Base-by-base conservation (phyloP, 1,140 invertebrate genomes). In the Vanessa atalanta region DNA sequence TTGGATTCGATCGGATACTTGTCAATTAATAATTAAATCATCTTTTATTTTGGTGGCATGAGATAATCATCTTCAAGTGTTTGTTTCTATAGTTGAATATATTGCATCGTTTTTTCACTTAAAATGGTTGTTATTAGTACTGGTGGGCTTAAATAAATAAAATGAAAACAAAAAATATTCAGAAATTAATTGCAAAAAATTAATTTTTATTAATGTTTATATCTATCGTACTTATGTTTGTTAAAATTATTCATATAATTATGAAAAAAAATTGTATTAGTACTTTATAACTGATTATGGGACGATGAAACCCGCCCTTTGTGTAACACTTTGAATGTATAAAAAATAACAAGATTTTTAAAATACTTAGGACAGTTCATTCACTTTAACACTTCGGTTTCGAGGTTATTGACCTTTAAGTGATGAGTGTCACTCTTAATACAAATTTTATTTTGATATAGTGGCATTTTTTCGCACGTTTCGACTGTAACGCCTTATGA, bases 341-440 rank as follows among this genome's bases (percentile, higher is more conserved):
- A 26, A 47, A 47, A 68, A 73, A 68, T 63, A 60, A 72, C 47
- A 73, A 53, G 57, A 47, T 15, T 48, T 67, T 20, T 68, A 72
- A 61, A 72, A 73, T 23, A 63, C 63, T 68, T n/a, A 9, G 43
- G 71, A 53, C 47, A 73, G 65, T 68, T 68, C 53, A 31, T 68
- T 61, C 65, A 65, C 26, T 73, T 67, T 60, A 70, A 73, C 67
- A 65, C 63, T 70, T 31, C 71, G 61, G 69, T 53, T 70, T 57
- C 63, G 72, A 78, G 76, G 72, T 79, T 80, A 82, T 85, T 82
- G 81, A 85, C 76, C 81, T 80, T 65, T 64, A 74, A 84, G 81
- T 79, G 79, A 55, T 81, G 80, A 86, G 73, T 86, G 82, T 82
- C 83, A 83, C 76, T 74, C 82, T 80, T 82, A 82, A 82, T 81